Conservation (phyloP, 1,140 invertebrate species). For the Palaemon carinicauda region DNA sequence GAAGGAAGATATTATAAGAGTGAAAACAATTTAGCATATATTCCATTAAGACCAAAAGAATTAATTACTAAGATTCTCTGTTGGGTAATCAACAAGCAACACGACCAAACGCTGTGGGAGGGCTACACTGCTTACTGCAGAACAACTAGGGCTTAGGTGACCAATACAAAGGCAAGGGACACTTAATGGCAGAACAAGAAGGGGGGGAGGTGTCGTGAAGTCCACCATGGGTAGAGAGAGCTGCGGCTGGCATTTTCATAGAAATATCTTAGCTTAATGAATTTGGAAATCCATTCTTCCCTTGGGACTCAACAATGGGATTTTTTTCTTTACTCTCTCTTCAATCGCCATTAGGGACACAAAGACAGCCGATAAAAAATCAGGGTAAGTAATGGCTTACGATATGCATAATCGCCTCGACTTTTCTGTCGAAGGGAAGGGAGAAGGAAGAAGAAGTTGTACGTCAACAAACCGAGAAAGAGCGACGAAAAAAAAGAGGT, state of each 20-base stretch:
- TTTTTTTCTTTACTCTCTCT: constrained; percentile 2
- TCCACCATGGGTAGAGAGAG: background rate
- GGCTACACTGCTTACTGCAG: background rate
- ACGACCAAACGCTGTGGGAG: background rate
- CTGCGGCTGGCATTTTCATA: background rate
- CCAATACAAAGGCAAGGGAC: background rate
- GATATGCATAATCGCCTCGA: too few relatives aligned
- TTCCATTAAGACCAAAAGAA: too few relatives aligned
- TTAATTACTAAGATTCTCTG: too few relatives aligned
- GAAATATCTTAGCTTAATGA: too few relatives aligned
- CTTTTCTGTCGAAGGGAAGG: too few relatives aligned
- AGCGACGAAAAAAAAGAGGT: too few relatives aligned
- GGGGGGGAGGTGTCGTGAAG: background rate
- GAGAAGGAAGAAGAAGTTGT: too few relatives aligned
- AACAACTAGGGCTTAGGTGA: background rate
- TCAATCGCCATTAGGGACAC: background rate
- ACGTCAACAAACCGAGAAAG: too few relatives aligned
- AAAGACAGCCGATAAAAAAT: too few relatives aligned
- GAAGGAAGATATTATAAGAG: too few relatives aligned
- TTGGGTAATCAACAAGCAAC: too few relatives aligned
- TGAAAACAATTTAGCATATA: background rate
- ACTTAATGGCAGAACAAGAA: background rate
- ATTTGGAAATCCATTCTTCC: background rate
- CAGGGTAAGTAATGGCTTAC: too few relatives aligned
- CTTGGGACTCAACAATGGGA: background rate